These are phyloP conservation scores for Andrena praecox DNA, from an alignment of 2,888 invertebrate species.

Conservation along the genomic window DNA sequence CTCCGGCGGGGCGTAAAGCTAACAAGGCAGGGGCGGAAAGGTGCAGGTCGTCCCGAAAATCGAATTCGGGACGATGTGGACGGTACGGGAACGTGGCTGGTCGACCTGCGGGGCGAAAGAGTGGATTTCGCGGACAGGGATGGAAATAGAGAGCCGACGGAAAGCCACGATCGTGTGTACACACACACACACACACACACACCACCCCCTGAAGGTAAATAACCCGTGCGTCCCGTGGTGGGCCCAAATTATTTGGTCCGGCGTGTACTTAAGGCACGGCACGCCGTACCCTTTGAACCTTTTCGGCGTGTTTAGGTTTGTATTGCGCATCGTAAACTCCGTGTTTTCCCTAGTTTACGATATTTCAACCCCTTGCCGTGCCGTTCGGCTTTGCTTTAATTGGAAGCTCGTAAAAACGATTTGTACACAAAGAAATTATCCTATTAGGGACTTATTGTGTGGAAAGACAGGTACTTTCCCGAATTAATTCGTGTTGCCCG, in stretches of 20 bases:
- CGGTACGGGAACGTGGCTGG: slow-evolving; percentile 37
- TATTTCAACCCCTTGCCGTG: slow-evolving; percentile 2
- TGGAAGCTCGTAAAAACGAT: background rate
- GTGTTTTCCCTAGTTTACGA: slow-evolving; percentile 36
- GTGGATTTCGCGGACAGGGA: background rate
- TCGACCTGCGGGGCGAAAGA: slow-evolving; percentile 17
- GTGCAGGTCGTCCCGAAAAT: slow-evolving; percentile 55
- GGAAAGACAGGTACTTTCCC: background rate
- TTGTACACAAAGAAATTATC: slow-evolving; percentile 6
- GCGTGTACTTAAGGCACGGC: slow-evolving; percentile 67
- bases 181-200: slow-evolving; percentile 71
- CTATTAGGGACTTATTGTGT: background rate
- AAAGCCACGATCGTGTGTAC: slow-evolving; percentile 70
- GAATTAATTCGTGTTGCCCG: slow-evolving; percentile 1
- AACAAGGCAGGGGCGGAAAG: slow-evolving; percentile 53
- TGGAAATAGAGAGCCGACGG: slow-evolving; percentile 30
- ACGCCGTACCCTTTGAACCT: slow-evolving; percentile 67
- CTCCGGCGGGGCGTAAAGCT: slow-evolving; percentile 56
- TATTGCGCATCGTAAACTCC: slow-evolving; percentile 40
- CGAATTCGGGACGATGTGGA: slow-evolving; percentile 43
- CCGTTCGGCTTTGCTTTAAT: slow-evolving; percentile 1
- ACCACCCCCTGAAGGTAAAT: slow-evolving; percentile 75
- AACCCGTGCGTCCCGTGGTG: slow-evolving; percentile 72
- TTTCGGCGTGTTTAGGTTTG: slow-evolving; percentile 56
- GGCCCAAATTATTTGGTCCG: slow-evolving; percentile 80